Evolutionary conservation across 2,888 invertebrate genomes (phyloP).

Genomic region (Spodoptera littoralis): DNA sequence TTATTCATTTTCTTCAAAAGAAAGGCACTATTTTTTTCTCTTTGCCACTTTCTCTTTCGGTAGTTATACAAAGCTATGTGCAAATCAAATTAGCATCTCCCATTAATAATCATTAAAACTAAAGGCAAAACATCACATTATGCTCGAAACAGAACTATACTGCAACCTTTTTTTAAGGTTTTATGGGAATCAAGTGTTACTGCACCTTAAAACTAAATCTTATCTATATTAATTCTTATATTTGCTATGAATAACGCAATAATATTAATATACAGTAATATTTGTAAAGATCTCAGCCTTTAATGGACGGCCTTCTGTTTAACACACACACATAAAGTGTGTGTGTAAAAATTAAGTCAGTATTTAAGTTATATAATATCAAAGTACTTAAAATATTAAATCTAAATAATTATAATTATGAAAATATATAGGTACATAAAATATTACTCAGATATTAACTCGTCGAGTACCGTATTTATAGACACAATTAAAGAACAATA

Average conservation of each 20-base stretch:
- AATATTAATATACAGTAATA: constrained; percentile 23
- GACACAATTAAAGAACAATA: too few relatives aligned
- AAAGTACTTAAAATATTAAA: background rate
- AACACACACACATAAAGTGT: constrained; percentile 5
- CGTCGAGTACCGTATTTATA: too few relatives aligned
- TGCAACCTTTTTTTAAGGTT: too few relatives aligned
- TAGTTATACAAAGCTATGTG: too few relatives aligned
- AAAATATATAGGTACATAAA: background rate
- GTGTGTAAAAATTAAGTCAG: constrained; percentile 15
- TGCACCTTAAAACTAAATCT: constrained; percentile 4
- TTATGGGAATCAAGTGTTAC: too few relatives aligned
- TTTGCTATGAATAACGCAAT: constrained; percentile 6
- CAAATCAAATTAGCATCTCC: too few relatives aligned
- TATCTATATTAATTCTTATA: constrained; percentile 17
- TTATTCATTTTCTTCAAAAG: too few relatives aligned
- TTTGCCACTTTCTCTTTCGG: too few relatives aligned
- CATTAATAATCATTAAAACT: too few relatives aligned
- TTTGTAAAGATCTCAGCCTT: constrained; percentile 53
- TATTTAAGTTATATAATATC: constrained; percentile 11
- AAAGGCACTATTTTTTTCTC: too few relatives aligned
- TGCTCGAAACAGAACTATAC: too few relatives aligned
- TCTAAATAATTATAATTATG: constrained; percentile 2
- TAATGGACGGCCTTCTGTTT: constrained; percentile 58
- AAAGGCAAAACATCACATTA: too few relatives aligned
- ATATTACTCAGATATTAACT: background rate